These are phyloP conservation scores for Achroia grisella DNA, from an alignment of 1,140 invertebrate genomes.

Conservation along the genomic window DNA sequence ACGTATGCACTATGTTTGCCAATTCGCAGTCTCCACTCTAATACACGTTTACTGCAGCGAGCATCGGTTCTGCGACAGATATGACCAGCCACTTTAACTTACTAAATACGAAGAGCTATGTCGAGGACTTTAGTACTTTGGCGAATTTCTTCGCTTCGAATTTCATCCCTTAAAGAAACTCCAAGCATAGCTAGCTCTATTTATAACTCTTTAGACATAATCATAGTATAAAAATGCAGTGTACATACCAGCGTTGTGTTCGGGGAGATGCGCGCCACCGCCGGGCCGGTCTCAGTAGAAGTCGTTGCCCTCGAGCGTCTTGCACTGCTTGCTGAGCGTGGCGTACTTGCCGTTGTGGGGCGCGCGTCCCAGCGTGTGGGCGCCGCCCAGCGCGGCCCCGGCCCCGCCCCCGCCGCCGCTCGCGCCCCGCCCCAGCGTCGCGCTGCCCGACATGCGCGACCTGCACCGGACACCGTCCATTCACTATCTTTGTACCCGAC, in stretches of 20 bases:
- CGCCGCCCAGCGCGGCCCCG: conserved; percentile 49
- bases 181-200: too few relatives aligned
- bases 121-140: too few relatives aligned
- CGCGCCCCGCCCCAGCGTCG: conserved; percentile 56
- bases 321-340: conserved; percentile 94
- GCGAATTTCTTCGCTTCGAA: too few relatives aligned
- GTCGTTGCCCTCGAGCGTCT: conserved; percentile 93
- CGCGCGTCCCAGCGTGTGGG: conserved; percentile 73
- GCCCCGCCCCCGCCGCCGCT: conserved; percentile 77
- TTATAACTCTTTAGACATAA: too few relatives aligned
- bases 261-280: conserved; percentile 61
- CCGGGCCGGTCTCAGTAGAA: conserved; percentile 91
- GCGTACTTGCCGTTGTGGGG: conserved; percentile 88
- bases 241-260: conserved; percentile 50
- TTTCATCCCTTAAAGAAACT: too few relatives aligned
- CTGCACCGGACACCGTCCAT: conserved; percentile 13
- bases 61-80: too few relatives aligned
- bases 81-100: too few relatives aligned
- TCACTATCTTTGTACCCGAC: too few relatives aligned
- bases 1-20: too few relatives aligned
- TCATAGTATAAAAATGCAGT: background rate
- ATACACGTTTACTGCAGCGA: too few relatives aligned
- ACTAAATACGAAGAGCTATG: too few relatives aligned
- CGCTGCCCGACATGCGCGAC: conserved; percentile 50
- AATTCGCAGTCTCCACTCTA: too few relatives aligned